Percentiles rank a stretch among this genome's conserved stretches.
phyloP scores from a whole-genome alignment of 2,888 invertebrate genomes.

The Hemithea aestivaria region DNA sequence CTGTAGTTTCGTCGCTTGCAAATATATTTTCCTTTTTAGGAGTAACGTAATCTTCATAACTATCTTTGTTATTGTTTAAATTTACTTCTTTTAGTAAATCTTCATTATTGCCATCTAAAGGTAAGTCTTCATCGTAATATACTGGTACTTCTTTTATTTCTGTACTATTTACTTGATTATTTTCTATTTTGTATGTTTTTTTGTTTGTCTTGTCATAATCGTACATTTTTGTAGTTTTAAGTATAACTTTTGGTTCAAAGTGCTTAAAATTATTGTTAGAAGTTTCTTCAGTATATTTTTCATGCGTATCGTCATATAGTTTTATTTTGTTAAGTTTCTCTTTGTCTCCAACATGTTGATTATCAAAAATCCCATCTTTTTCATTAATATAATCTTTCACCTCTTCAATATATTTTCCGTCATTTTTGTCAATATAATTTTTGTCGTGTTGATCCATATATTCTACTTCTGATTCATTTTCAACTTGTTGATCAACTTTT shows the following conservation, averaged over 20 bases:
- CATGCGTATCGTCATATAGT: not conserved
- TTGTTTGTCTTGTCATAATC: slow-evolving; percentile 1
- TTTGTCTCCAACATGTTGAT: not conserved
- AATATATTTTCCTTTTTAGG: slow-evolving; percentile 40
- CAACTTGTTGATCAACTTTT: too few species aligned
- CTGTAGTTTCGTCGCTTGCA: slow-evolving; percentile 21
- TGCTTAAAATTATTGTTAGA: too few species aligned
- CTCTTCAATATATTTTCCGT: too few species aligned
- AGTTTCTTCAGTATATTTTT: too few species aligned
- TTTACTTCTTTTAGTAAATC: slow-evolving; percentile 29
- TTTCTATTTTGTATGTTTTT: not conserved
- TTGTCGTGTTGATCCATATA: too few species aligned
- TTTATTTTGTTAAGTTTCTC: not conserved
- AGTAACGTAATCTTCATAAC: slow-evolving; percentile 53
- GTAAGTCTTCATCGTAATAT: slow-evolving; percentile 4
- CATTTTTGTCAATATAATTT: too few species aligned
- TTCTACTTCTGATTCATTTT: too few species aligned
- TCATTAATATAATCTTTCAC: too few species aligned
- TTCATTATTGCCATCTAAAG: slow-evolving; percentile 5
- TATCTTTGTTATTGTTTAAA: slow-evolving; percentile 36
- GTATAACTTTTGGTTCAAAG: too few species aligned
- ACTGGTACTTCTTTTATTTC: slow-evolving; percentile 1
- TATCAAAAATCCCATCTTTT: too few species aligned
- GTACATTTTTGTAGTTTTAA: not conserved
- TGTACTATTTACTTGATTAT: too few species aligned